Base-by-base conservation (phyloP, 2,797 vertebrate species). In the Helostoma temminkii region DNA sequence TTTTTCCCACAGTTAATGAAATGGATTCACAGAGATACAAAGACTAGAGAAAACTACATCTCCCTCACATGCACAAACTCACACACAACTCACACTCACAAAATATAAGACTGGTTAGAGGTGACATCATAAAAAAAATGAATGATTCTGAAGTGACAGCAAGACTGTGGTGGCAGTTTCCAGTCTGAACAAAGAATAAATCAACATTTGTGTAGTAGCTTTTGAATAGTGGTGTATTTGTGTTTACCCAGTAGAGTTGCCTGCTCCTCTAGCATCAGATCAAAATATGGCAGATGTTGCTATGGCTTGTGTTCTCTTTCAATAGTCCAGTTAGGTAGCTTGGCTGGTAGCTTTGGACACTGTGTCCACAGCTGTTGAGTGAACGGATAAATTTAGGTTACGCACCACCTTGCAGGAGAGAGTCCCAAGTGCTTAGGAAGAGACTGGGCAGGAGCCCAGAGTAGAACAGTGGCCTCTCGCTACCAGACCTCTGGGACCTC, bases 401-500 rank as follows among this genome's bases (percentile, higher is more conserved):
- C 28, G 63, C 78, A 24, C 55, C 39, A 30, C 64, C 54, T 63
- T 24, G 22, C 58, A 65, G 76, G 72, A 74, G 39, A 71, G 56
- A 4, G 43, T 15, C 52, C 66, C 39, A 73, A 82, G 81, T 84
- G 83, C 81, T 78, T 70, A 19, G 4, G 64, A 80, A 64, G 74
- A 75, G 55, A 61, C 42, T 49, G 25, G 58, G 53, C 61, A 43
- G 63, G 45, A 62, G 67, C 41, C 58, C 62, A 22, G 47, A 9
- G 37, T 11, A 45, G 43, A 63, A 65, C 46, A 42, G 56, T 6
- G 42, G 54, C 26, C 61, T 54, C 56, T 45, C 15, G 81, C 89
- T 94, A 95, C 94, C 93, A 95, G 5, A 93, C 92, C 9, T 93
- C 91, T 43, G 94, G 93, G 43, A 94, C 93, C 25, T 94, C 93